Base-by-base conservation (phyloP, 1,140 invertebrate genomes). In the Drosophila bocqueti region DNA sequence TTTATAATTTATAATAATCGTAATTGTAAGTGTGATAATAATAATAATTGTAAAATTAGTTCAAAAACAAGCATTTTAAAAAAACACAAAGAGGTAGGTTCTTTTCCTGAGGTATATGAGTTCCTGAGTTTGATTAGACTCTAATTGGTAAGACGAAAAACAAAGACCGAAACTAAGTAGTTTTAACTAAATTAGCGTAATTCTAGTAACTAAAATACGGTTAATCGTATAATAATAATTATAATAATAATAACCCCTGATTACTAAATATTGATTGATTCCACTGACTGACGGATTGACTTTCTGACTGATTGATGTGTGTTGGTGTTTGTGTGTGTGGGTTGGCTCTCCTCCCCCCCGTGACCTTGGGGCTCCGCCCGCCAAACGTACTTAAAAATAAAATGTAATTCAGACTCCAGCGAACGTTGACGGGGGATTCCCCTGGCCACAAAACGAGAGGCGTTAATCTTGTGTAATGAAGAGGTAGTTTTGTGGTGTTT, bases 91-190 rank as follows among this genome's bases (percentile, higher is more conserved):
- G 81, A 79, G 76, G 71, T 83, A 83, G 69, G 60, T 79, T 78
- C 68, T 89, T 87, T 87, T 24, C 80, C 79, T 92, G 91, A 92
- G 91, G 91, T 92, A 92, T 92, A 91, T 92, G 85, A 91, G 91
- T 92, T 92, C 86, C 91, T 89, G 90, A 81, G 90, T 80, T 83
- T 85, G 81, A 87, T 91, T 82, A 76, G 63, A 72, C 58, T 82
- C 68, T 72, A 58, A 58, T 47, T 55, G 45, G 49, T 49, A 83
- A 85, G 58, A 63, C 55, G 52, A 67, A 61, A 65, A 72, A 73
- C 66, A 69, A 72, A 38, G 38, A 47, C 43, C 65, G 52, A 71
- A 73, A 58, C 45, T 72, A 73, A n/a, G 24, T 24, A 24, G 24
- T 24, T 15, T 16, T 21, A 73, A 59, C 67, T 76, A 83, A 76